Evolutionary conservation across 2,888 invertebrate species (phyloP).

Genomic region (Cheilosia impressa): DNA sequence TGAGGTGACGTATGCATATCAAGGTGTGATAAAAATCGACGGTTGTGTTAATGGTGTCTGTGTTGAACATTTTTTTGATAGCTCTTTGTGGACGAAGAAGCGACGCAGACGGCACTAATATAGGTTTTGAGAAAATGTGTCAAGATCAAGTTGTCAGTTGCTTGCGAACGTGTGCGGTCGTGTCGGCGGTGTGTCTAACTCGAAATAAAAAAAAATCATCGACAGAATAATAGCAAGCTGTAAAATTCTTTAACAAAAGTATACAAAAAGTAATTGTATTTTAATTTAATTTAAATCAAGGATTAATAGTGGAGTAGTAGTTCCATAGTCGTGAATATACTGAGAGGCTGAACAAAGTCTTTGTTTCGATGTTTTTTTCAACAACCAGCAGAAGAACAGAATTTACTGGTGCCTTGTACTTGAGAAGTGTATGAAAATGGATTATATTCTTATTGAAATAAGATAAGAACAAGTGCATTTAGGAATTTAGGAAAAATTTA

Average conservation of each 20-base stretch:
- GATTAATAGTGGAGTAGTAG: no score
- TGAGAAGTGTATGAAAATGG: not conserved
- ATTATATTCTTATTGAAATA: not conserved
- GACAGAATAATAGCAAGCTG: not conserved
- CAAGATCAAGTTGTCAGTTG: slow-evolving; percentile 56
- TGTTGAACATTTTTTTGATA: slow-evolving; percentile 19
- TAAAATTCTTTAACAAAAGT: not conserved
- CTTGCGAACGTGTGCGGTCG: slow-evolving; percentile 31
- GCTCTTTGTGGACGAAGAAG: not conserved
- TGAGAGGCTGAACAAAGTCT: not conserved
- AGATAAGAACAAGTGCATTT: not conserved
- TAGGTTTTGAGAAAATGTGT: slow-evolving; percentile 25
- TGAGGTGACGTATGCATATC: not conserved
- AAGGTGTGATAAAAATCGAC: slow-evolving; percentile 24
- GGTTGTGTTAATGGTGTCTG: slow-evolving; percentile 1
- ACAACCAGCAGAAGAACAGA: not conserved
- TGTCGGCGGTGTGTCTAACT: not conserved
- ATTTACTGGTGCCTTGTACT: not conserved
- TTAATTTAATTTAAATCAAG: not conserved
- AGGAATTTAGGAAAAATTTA: not conserved
- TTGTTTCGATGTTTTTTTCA: not conserved
- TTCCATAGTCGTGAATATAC: no score
- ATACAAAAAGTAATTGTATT: not conserved
- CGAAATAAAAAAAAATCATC: not conserved
- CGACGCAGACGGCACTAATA: no score